Percentiles rank a stretch among this genome's conserved stretches.
phyloP scores from a whole-genome alignment of 2,888 invertebrate species.

The Trisateles emortualis region DNA sequence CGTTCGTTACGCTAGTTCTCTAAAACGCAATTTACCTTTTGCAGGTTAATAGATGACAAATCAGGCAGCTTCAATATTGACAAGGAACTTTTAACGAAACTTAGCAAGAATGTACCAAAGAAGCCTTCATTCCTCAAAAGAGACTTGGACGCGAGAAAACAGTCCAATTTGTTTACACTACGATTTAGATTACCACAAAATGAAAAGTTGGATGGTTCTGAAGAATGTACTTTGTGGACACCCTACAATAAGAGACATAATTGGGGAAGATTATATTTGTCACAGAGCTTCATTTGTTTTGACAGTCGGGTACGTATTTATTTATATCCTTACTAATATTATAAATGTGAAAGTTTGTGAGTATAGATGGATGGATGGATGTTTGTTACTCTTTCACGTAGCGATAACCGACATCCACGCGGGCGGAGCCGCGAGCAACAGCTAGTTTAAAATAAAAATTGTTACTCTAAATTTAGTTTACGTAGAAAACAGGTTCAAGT shows the following conservation, averaged over 20 bases:
- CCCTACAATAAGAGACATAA: slow-evolving; percentile 97
- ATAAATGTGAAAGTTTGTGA: too few species aligned
- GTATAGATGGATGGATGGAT: too few species aligned
- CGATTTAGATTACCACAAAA: slow-evolving; percentile 94
- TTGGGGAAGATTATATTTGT: slow-evolving; percentile 95
- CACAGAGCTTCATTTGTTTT: slow-evolving; percentile 98
- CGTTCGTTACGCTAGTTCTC: too few species aligned
- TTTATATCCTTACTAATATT: too few species aligned
- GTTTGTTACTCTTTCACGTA: too few species aligned
- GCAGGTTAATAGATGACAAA: slow-evolving; percentile 96
- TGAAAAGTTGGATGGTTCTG: slow-evolving; percentile 98
- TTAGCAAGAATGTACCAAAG: slow-evolving; percentile 95
- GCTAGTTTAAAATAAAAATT: too few species aligned
- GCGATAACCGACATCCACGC: too few species aligned
- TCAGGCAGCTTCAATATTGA: slow-evolving; percentile 95
- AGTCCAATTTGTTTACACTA: slow-evolving; percentile 96
- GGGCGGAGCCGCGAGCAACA: too few species aligned
- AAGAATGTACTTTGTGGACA: slow-evolving; percentile 97
- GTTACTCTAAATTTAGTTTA: too few species aligned
- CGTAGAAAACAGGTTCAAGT: too few species aligned
- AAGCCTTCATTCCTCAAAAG: slow-evolving; percentile 97
- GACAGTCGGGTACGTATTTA: slow-evolving; percentile 93
- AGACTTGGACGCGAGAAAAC: slow-evolving; percentile 97
- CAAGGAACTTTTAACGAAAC: slow-evolving; percentile 93
- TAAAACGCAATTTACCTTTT: slow-evolving; percentile 60